These are phyloP conservation scores for Sussaba pulchella DNA, from an alignment of 2,888 invertebrate genomes.

Conservation along the genomic window DNA sequence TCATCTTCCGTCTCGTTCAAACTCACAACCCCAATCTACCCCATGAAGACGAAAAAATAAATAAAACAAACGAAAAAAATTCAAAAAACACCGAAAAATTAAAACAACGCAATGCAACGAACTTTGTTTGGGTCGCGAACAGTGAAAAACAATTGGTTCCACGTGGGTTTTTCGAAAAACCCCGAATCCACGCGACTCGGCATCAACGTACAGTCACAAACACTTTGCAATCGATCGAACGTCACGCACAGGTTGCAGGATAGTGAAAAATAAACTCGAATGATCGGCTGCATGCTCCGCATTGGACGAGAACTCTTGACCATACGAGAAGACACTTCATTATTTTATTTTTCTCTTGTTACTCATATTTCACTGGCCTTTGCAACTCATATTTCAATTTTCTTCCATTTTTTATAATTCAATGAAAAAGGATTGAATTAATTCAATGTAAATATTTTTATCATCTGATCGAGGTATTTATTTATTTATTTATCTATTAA, in stretches of 20 bases:
- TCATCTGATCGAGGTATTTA: too few species aligned
- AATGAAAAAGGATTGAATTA: too few species aligned
- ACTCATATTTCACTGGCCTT: not conserved
- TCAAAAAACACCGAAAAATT: not conserved
- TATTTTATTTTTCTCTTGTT: not conserved
- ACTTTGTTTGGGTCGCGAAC: conserved; percentile 47
- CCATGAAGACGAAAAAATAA: not conserved
- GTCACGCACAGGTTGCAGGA: conserved; percentile 49
- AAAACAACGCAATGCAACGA: not conserved
- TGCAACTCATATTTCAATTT: not conserved
- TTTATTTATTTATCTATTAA: too few species aligned
- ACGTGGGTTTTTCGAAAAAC: conserved; percentile 57
- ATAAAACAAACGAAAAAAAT: too few species aligned
- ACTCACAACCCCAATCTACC: not conserved
- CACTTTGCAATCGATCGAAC: conserved; percentile 62
- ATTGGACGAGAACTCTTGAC: conserved; percentile 21
- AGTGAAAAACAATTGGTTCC: conserved; percentile 25
- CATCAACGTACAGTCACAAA: conserved; percentile 41
- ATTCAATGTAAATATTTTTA: not conserved
- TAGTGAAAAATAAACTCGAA: conserved; percentile 37
- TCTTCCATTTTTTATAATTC: not conserved
- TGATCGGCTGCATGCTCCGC: conserved; percentile 25
- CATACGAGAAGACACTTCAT: conserved; percentile 26
- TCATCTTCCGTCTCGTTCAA: conserved; percentile 1
- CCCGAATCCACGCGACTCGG: conserved; percentile 36